Evolutionary conservation across 2,797 vertebrate genomes (phyloP).

Genomic region (Gephyroberyx darwinii): DNA sequence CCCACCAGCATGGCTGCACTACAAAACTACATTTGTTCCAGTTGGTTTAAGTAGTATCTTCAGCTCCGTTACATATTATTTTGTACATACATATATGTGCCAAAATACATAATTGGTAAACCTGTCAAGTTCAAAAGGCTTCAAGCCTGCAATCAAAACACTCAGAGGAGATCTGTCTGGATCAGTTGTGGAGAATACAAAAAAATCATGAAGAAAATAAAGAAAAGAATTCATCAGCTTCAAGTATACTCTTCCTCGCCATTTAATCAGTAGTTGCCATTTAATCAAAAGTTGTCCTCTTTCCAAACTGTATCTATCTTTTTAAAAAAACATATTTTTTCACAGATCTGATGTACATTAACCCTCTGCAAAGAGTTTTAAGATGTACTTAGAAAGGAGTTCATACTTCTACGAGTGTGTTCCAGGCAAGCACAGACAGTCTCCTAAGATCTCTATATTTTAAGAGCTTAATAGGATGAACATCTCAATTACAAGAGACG

Average conservation of each 20-base stretch:
- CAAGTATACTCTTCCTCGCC: neutral
- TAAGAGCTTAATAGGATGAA: neutral
- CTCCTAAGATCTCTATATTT: neutral
- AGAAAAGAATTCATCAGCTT: neutral
- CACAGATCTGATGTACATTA: neutral
- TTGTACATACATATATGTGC: neutral
- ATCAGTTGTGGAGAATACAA: neutral
- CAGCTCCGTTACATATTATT: constrained; percentile 3
- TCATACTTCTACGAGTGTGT: too few species aligned
- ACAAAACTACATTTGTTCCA: constrained; percentile 17
- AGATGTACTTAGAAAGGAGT: neutral
- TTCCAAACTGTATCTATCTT: neutral
- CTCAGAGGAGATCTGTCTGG: neutral
- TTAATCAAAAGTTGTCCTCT: neutral
- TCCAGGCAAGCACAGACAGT: neutral
- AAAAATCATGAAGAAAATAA: neutral
- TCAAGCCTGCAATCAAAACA: neutral
- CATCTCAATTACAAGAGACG: neutral
- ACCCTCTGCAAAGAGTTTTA: neutral
- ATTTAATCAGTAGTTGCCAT: too few species aligned
- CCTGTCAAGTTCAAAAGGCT: neutral
- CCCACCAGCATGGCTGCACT: neutral
- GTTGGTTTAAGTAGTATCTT: constrained; percentile 10
- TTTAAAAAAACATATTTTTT: neutral
- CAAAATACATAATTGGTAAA: neutral